Evolutionary conservation across 2,113 vertebrate species (phyloP).

Genomic region (Colistium nudipinnis): DNA sequence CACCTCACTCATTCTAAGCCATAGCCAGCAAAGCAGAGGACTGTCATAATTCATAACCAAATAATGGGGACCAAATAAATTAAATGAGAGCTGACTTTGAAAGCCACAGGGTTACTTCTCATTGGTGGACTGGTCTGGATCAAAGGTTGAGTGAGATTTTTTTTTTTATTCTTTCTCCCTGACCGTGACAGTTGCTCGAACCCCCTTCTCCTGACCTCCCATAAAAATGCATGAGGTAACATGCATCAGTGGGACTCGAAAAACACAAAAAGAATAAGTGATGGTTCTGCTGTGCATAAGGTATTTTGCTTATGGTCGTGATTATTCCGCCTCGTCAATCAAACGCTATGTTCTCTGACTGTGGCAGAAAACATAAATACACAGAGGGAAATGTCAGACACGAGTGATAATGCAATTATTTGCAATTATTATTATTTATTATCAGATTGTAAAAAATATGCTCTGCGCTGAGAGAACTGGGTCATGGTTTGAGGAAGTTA

Average conservation of each 20-base stretch:
- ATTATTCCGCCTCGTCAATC: too few relatives aligned
- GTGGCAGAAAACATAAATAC: too few relatives aligned
- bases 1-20: constrained; percentile 5
- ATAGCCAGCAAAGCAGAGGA: too few relatives aligned
- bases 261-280: too few relatives aligned
- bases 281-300: too few relatives aligned
- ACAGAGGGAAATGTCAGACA: too few relatives aligned
- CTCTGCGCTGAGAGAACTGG: constrained; percentile 34
- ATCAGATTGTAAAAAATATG: constrained; percentile 30
- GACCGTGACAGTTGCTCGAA: constrained; percentile 18
- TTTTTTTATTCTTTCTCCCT: not conserved
- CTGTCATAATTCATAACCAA: not conserved
- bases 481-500: constrained; percentile 35
- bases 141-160: constrained; percentile 7
- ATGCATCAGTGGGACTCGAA: not conserved
- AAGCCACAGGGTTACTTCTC: not conserved
- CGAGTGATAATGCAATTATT: too few relatives aligned
- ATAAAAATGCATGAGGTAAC: not conserved
- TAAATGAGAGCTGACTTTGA: not conserved
- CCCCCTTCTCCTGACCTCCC: not conserved
- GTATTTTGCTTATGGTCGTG: too few relatives aligned
- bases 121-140: not conserved
- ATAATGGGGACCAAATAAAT: not conserved
- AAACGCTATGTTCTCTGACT: too few relatives aligned
- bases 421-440: too few relatives aligned